Conservation (phyloP, 2,888 invertebrate species). For the Lithophane semibrunnea region DNA sequence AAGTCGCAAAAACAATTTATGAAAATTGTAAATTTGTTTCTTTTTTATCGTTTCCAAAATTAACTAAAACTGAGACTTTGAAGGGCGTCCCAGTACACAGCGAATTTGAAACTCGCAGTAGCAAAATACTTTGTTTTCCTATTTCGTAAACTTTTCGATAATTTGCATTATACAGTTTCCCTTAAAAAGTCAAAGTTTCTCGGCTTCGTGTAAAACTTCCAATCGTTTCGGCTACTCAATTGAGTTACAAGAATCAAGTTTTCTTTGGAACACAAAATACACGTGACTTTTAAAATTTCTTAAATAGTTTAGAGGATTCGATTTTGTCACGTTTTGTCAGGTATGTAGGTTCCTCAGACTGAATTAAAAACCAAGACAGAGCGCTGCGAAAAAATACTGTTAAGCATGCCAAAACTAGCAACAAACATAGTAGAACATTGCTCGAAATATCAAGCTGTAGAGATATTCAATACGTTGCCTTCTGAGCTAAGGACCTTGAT, state of each 20-base stretch:
- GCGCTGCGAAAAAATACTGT: no score
- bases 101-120: background rate
- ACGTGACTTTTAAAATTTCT: slow-evolving; percentile 21
- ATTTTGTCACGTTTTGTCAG: background rate
- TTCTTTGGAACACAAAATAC: background rate
- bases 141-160: slow-evolving; percentile 38
- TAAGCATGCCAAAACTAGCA: no score
- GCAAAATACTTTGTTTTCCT: slow-evolving; percentile 25
- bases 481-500: no score
- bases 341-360: no score
- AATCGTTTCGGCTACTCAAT: slow-evolving; percentile 22
- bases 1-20: background rate
- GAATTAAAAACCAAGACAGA: no score
- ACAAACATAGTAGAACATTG: no score
- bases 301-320: background rate
- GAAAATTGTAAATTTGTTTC: background rate
- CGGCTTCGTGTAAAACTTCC: slow-evolving; percentile 13
- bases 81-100: slow-evolving; percentile 13
- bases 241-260: slow-evolving; percentile 3
- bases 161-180: slow-evolving; percentile 27
- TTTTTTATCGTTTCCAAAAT: background rate
- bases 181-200: slow-evolving; percentile 14
- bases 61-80: background rate
- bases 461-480: no score
- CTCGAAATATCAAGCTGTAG: no score